Evolutionary conservation across 1,140 invertebrate genomes (phyloP).

Genomic region (Micrasema minimum): DNA sequence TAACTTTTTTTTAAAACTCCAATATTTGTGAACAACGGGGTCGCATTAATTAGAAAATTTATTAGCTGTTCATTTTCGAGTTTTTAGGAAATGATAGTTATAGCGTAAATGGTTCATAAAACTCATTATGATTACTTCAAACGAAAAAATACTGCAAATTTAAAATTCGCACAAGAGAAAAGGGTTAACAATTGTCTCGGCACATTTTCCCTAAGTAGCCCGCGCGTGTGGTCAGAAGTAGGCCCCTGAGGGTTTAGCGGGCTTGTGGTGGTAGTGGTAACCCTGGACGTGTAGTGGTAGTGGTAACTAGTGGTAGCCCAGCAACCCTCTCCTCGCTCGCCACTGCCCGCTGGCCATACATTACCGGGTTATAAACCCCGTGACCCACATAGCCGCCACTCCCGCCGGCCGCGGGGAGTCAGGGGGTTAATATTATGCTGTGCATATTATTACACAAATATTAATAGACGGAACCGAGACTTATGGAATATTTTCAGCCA

Average conservation of each 20-base stretch:
- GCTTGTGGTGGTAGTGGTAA: not conserved
- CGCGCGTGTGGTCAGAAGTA: slow-evolving; percentile 18
- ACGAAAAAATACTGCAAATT: too few relatives aligned
- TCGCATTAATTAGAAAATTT: too few relatives aligned
- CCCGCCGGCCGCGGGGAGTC: not conserved
- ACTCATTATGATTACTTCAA: too few relatives aligned
- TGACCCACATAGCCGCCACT: slow-evolving; percentile 35
- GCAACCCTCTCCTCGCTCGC: slow-evolving; percentile 12
- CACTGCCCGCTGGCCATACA: slow-evolving; percentile 20
- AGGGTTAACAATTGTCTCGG: slow-evolving; percentile 25
- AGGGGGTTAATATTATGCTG: slow-evolving; percentile 1
- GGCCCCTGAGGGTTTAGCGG: too few relatives aligned
- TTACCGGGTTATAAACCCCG: slow-evolving; percentile 34
- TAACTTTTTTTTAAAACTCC: too few relatives aligned
- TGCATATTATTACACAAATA: slow-evolving; percentile 16
- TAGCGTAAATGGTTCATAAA: too few relatives aligned
- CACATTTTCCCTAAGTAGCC: slow-evolving; percentile 30
- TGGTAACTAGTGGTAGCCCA: not conserved
- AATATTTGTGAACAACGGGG: too few relatives aligned
- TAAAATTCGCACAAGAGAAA: too few relatives aligned
- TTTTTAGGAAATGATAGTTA: too few relatives aligned
- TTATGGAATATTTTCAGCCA: too few relatives aligned
- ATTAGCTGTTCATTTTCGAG: too few relatives aligned
- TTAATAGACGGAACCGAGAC: slow-evolving; percentile 10
- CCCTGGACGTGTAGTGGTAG: not conserved